phyloP scores from a whole-genome alignment of 2,113 vertebrate genomes.

The Chrysochloris asiatica region DNA sequence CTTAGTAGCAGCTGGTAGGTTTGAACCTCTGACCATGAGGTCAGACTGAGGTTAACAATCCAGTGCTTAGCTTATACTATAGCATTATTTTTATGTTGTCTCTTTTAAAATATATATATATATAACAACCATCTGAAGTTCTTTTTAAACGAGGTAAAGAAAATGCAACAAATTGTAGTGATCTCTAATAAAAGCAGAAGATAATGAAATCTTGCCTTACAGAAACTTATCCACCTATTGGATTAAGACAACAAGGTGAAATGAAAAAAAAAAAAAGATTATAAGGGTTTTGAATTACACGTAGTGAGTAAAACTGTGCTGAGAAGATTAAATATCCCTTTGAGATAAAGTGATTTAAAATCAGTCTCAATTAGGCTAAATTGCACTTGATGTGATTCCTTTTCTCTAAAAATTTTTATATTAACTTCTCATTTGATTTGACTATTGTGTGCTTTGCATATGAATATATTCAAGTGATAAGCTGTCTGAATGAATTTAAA shows the following conservation, averaged over 20 bases:
- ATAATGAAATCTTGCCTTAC: conserved; percentile 16
- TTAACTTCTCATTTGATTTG: conserved; percentile 69
- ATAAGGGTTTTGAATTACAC: neutral
- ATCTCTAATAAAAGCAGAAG: conserved; percentile 34
- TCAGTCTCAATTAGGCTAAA: conserved; percentile 70
- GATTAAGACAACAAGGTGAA: conserved; percentile 47
- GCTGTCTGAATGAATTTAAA: conserved; percentile 78
- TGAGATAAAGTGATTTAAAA: conserved; percentile 70
- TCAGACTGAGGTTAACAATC: too few relatives aligned
- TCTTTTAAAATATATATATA: neutral
- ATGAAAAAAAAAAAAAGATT: neutral
- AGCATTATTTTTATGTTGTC: too few relatives aligned
- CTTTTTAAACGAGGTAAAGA: neutral
- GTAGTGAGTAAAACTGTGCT: neutral
- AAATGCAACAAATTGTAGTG: neutral
- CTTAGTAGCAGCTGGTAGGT: too few relatives aligned
- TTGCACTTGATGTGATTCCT: conserved; percentile 58
- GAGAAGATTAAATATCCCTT: conserved; percentile 20
- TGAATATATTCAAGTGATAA: conserved; percentile 69
- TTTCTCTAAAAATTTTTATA: conserved; percentile 62
- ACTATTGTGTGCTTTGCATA: conserved; percentile 73
- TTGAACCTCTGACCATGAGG: too few relatives aligned
- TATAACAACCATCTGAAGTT: neutral
- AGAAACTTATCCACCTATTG: neutral
- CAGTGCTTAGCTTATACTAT: too few relatives aligned